Evolutionary conservation across 2,113 vertebrate genomes (phyloP), one percentile per base, ranked within the genome.

Genomic region (Opisthocomus hoazin): DNA sequence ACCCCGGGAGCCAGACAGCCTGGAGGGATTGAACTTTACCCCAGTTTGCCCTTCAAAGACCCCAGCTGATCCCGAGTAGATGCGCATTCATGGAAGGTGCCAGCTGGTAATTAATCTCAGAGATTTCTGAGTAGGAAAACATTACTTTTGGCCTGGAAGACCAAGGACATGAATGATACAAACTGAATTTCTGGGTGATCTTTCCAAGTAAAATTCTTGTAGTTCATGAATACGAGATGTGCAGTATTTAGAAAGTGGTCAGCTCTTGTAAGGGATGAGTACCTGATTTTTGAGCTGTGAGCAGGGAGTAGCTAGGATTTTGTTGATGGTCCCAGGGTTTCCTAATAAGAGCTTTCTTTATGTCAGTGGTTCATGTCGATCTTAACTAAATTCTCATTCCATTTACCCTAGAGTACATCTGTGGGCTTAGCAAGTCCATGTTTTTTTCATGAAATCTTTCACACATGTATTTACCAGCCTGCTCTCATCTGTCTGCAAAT

Each of bases 371-470:
- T 91, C 53, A 41, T 54, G 37, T 85, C 32, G 70, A 54, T 57
- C 63, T 84, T 76, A 85, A 53, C 30, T 64, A 68, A 87, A 71
- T 78, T 87, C 43, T 63, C 41, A 50, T 86, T 90, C 60, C 32
- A 15, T 58, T 92, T 87, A 87, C 51, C 12, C 45, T 45, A 16
- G 27, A 94, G 65, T 89, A 93, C 30, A 65, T 79, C 61, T 83
- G 78, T 89, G 82, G 50, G 63, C 48, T 85, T 84, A 87, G 54
- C 8, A 61, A 93, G n/a, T 41, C 74, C 81, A 83, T 94, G 87
- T 36, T 93, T 97, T 93, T 90, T 95, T 95, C 81, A 93, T 93
- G 10, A 74, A 32, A 64, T 64, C 32, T 89, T 97, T 91, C 81
- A 95, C 78, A 94, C 41, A 27, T 64, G 32, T 81, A 75, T 96